These are phyloP conservation scores for Blastobasis lacticolella DNA, from an alignment of 2,888 invertebrate genomes.

Conservation along the genomic window DNA sequence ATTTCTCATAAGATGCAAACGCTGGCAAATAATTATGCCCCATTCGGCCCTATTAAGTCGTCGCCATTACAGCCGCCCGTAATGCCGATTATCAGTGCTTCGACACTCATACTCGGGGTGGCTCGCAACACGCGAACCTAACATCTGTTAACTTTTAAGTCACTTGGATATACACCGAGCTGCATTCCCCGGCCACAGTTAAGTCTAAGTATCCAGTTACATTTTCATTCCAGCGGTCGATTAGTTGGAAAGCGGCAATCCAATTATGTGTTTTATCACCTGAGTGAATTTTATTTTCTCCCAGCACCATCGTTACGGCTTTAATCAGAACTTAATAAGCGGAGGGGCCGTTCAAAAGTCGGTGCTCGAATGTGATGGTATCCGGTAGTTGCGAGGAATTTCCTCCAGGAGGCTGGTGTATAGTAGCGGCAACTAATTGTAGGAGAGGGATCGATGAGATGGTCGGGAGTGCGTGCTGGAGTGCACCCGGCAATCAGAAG, in stretches of 20 bases:
- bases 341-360: constrained; percentile 4
- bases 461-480: constrained; percentile 37
- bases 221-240: constrained; percentile 25
- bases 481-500: constrained; percentile 43
- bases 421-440: constrained; percentile 37
- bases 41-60: constrained; percentile 5
- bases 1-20: background rate
- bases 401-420: constrained; percentile 29
- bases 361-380: constrained; percentile 15
- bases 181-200: constrained; percentile 25
- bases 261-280: constrained; percentile 24
- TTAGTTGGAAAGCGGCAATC: constrained; percentile 21
- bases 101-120: constrained; percentile 30
- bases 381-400: constrained; percentile 23
- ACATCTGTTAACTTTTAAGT: constrained; percentile 43
- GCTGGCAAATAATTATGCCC: constrained; percentile 3
- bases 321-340: constrained; percentile 6
- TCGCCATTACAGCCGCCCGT: constrained; percentile 5
- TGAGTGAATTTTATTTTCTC: constrained; percentile 11
- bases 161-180: constrained; percentile 33
- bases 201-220: constrained; percentile 24
- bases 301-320: constrained; percentile 6
- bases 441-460: constrained; percentile 31
- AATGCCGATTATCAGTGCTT: constrained; percentile 28
- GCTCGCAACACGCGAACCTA: constrained; percentile 37